Base-by-base conservation (phyloP, 2,888 invertebrate genomes). In the Electrophaes corylata region DNA sequence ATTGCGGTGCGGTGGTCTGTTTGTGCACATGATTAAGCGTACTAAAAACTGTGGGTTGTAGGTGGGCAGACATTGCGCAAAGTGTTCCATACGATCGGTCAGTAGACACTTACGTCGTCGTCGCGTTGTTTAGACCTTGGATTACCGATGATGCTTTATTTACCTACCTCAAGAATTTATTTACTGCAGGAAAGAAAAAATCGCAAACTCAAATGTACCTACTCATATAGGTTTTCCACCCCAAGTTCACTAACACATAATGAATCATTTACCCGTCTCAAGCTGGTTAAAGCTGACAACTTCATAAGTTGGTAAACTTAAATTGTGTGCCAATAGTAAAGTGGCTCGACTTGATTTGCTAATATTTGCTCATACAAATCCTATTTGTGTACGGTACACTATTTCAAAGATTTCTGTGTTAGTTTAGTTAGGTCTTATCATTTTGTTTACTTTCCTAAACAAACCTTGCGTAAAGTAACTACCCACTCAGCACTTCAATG, bases 31-130 rank as follows among this genome's bases (percentile, higher is more conserved):
- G 56, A 68, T 67, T 70, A 66, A 66, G 57, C 65, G 47, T 66
- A 62, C 60, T 70, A 65, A 68, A 69, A 68, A 62, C 62, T 62
- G 69, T 61, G 60, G 60, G 59, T 64, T 62, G 71, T 71, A 70
- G 70, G 71, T 75, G 76, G 78, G 69, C 58, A 64, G 69, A 66
- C 74, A 75, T 79, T 75, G 67, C 70, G 67, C 70, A 74, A 78
- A 79, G 77, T 76, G 67, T 62, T 66, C 57, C 59, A 57, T 64
- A 66, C 66, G 35, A n/a, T 57, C 45, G 52, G 60, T 58, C 57
- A 59, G 60, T 60, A 62, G 60, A 62, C 56, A n/a, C n/a, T n/a
- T n/a, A n/a, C n/a, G n/a, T n/a, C n/a, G n/a, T n/a, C n/a, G 39
- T 41, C 50, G 40, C 16, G 6, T 10, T 50, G 18, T n/a, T 49